Evolutionary conservation across 1,140 invertebrate species (phyloP), one percentile per base, ranked within the genome.

Genomic region (Luehdorfia chinensis): DNA sequence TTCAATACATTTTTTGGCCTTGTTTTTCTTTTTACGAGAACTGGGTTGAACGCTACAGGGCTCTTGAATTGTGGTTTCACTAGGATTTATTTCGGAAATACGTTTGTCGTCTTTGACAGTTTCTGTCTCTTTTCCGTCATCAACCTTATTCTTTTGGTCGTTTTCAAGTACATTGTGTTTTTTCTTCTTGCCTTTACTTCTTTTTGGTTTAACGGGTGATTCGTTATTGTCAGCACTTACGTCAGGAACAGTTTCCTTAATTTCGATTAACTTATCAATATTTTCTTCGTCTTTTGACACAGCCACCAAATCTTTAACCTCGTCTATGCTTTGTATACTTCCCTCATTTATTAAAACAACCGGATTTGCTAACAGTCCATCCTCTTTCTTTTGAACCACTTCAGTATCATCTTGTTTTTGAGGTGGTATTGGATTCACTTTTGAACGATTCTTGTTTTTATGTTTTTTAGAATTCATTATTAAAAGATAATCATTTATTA

Each of bases 111-210:
- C 44, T 21, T 51, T 39, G 4, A 3, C 12, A 43, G 25, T 9
- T 32, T 33, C 32, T 12, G 28, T 16, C 30, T 50, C 47, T 31
- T 27, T 14, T 19, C 23, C 50, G 14, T 64, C 50, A 47, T 53
- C 43, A 8, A 44, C 60, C 46, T 63, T 55, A 49, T 49, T 55
- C 16, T 47, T 44, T 2, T 41, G 15, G 14, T 9, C 37, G 28
- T 27, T 52, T 25, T 51, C 47, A 7, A 19, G 21, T 23, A 15
- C 9, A 23, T 2, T 13, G 8, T 55, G 52, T 51, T 67, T 64
- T 44, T 83, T 84, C 58, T 85, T 81, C 45, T 78, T 85, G 47
- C 68, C 65, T 68, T 72, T 75, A 30, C 67, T 78, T 50, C 81
- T 65, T 58, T 85, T 80, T 3, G 81, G 81, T 61, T 81, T 80